Base-by-base conservation (phyloP, 2,113 vertebrate species). In the Hydrochoerus hydrochaeris region DNA sequence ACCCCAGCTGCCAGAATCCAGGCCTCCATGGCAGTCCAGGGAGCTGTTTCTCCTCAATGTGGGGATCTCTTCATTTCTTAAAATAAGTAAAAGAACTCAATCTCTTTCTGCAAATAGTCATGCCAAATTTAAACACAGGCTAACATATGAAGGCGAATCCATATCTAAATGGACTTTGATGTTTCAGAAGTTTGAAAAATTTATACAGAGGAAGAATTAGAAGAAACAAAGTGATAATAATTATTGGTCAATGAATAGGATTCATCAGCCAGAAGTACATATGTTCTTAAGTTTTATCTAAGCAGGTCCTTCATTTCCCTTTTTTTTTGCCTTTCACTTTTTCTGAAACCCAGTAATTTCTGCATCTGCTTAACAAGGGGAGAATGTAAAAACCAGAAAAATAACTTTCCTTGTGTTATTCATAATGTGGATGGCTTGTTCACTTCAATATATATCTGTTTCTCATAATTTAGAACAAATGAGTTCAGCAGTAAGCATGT, bases 381-480 rank as follows among this genome's bases (percentile, higher is more conserved):
- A 67, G 19, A 62, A 83, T 57, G 78, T 7, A 5, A 65, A 58
- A 90, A n/a, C 46, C 63, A 93, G 81, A 71, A 95, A 73, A 97
- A 62, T 93, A 73, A 90, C 41, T 89, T 95, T 88, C 57, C 81
- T 94, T 87, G 41, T 96, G 93, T 90, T 92, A 94, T 62, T 92
- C 95, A 92, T 92, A 95, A 90, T 35, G 52, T 1, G 4, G 54
- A 60, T 54, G 35, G 67, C 80, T 91, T 93, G 63, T 44, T 67
- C 54, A 67, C n/a, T 80, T 90, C 80, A 67, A 60, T 84, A 19
- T 83, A 65, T 89, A 80, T 86, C 95, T 97, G 90, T 73, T 96
- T 94, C 57, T 44, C 75, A 96, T 94, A 85, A 77, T 78, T 91
- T 73, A 88, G 69, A 54, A 95, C 60, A 96, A 96, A 96, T 73